Conservation (phyloP, 2,797 vertebrate genomes). For the Echeneis naucrates region DNA sequence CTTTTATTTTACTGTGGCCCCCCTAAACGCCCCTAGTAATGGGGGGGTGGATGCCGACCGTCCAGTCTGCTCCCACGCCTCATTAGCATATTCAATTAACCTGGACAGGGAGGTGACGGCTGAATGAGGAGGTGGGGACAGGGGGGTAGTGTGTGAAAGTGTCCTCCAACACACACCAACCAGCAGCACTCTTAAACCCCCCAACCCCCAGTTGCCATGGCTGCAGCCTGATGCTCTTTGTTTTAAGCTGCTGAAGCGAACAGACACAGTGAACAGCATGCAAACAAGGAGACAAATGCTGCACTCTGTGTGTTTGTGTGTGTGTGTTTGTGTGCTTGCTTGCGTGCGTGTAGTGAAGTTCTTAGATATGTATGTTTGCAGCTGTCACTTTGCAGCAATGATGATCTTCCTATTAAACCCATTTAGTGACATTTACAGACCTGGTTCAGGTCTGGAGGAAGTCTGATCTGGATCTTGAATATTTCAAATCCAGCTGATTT, state of each 20-base stretch:
- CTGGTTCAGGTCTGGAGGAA: too few relatives aligned
- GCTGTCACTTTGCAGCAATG: too few relatives aligned
- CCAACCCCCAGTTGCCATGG: slow-evolving; percentile 70
- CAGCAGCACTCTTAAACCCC: slow-evolving; percentile 58
- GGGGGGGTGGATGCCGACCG: slow-evolving; percentile 88
- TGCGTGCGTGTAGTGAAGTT: not conserved
- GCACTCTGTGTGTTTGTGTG: slow-evolving; percentile 35
- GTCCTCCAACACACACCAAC: slow-evolving; percentile 83
- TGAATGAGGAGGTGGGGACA: slow-evolving; percentile 71
- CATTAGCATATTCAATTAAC: slow-evolving; percentile 99
- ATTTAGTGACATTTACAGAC: too few relatives aligned
- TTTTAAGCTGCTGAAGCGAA: slow-evolving; percentile 91
- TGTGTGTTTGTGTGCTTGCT: not conserved
- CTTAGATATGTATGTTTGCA: not conserved
- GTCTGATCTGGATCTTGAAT: too few relatives aligned
- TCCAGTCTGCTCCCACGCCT: slow-evolving; percentile 92
- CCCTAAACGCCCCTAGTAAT: too few relatives aligned
- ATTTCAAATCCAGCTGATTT: too few relatives aligned
- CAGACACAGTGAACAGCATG: slow-evolving; percentile 62
- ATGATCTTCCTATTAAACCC: too few relatives aligned
- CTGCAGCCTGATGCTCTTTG: slow-evolving; percentile 94
- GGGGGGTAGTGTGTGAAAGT: slow-evolving; percentile 92
- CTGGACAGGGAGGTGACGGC: slow-evolving; percentile 44
- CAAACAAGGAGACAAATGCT: slow-evolving; percentile 61
- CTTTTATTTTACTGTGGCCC: slow-evolving; percentile 30